Evolutionary conservation across 2,888 invertebrate genomes (phyloP).

Genomic region (Andrena fulva): DNA sequence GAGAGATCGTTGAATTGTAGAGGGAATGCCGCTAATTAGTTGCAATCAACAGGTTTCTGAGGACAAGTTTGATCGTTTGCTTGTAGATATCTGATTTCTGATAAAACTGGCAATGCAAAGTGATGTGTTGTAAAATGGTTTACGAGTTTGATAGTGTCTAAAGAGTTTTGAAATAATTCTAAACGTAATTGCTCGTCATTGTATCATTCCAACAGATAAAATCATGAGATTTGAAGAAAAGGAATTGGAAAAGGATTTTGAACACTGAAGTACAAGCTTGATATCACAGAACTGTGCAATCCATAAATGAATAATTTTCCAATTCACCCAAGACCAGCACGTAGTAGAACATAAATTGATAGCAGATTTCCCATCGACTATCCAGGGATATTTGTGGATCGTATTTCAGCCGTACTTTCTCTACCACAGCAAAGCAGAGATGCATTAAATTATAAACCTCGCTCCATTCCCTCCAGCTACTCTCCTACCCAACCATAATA

Average conservation of each 20-base stretch:
- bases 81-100: too few species aligned
- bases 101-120: too few species aligned
- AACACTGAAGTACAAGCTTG: not conserved
- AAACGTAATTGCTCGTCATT: too few species aligned
- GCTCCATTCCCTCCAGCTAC: conserved; percentile 5
- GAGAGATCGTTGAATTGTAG: too few species aligned
- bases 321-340: not conserved
- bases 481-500: not conserved
- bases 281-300: not conserved
- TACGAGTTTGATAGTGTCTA: too few species aligned
- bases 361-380: conserved; percentile 14
- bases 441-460: conserved; percentile 26
- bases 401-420: conserved; percentile 28
- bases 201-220: too few species aligned
- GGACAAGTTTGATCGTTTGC: too few species aligned
- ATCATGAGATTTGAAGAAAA: too few species aligned
- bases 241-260: not conserved
- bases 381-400: conserved; percentile 7
- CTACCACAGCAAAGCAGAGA: conserved; percentile 11
- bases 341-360: not conserved
- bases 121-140: too few species aligned
- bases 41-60: too few species aligned
- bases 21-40: too few species aligned
- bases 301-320: not conserved
- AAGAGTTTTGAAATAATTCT: too few species aligned